phyloP scores from a whole-genome alignment of 2,113 vertebrate genomes.

The Triplophysa dalaica region DNA sequence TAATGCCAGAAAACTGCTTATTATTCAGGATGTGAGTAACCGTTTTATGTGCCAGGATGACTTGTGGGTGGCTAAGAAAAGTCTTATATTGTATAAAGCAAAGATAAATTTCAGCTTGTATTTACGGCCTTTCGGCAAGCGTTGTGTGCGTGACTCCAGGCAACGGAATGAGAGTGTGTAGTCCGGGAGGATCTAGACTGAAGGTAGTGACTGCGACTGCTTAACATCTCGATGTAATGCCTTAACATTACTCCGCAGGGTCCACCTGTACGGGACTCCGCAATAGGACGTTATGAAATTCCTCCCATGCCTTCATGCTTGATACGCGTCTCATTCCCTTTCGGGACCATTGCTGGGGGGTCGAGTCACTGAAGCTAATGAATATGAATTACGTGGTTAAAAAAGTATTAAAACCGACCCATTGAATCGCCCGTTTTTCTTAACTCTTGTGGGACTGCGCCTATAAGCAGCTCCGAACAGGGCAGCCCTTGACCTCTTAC shows the following conservation, averaged over 20 bases:
- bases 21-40: constrained; percentile 33
- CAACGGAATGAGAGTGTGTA: neutral
- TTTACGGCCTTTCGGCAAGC: constrained; percentile 17
- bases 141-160: neutral
- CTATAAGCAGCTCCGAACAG: constrained; percentile 26
- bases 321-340: neutral
- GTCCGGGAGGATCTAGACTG: constrained; percentile 42
- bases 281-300: constrained; percentile 46
- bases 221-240: constrained; percentile 69
- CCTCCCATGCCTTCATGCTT: constrained; percentile 26
- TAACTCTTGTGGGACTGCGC: neutral
- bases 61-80: neutral
- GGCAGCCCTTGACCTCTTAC: constrained; percentile 46
- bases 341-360: neutral
- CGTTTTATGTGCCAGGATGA: constrained; percentile 40
- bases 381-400: neutral
- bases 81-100: neutral
- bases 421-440: neutral
- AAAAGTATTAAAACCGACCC: neutral
- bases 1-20: constrained; percentile 43
- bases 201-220: constrained; percentile 37
- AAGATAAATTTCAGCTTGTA: constrained; percentile 11
- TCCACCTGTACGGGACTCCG: constrained; percentile 38
- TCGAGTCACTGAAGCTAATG: neutral
- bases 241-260: constrained; percentile 68